These are phyloP conservation scores for Vidua macroura DNA, from an alignment of 2,113 vertebrate genomes.

Conservation along the genomic window DNA sequence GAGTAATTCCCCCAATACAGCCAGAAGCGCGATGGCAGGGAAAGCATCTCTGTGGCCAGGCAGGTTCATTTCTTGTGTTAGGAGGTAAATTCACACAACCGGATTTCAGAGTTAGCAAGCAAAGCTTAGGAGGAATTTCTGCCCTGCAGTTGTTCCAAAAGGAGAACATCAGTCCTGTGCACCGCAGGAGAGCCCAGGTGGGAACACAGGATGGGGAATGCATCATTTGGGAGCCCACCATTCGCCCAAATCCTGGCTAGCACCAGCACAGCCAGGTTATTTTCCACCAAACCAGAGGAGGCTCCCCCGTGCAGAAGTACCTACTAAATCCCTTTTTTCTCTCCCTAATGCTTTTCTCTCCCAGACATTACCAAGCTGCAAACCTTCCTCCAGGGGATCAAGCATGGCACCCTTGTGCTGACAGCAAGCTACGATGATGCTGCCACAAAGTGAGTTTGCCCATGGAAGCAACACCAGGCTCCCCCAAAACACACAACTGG, in stretches of 20 bases:
- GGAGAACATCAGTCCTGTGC: neutral
- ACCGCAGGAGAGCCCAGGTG: neutral
- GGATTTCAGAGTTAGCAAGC: neutral
- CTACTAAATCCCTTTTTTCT: neutral
- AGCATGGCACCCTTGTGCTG: constrained; percentile 72
- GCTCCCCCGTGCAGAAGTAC: neutral
- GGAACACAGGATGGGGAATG: neutral
- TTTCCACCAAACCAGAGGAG: neutral
- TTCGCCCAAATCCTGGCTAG: neutral
- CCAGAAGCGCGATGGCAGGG: neutral
- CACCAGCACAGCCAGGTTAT: neutral
- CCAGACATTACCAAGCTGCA: constrained; percentile 64
- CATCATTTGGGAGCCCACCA: neutral
- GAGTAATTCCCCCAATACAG: neutral
- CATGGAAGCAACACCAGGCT: accelerated
- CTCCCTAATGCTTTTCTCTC: neutral
- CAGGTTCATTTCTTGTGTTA: neutral
- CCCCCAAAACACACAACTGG: neutral
- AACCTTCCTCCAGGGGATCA: constrained; percentile 73
- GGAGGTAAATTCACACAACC: neutral
- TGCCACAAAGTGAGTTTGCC: constrained; percentile 79
- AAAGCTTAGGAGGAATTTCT: neutral
- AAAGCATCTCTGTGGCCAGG: accelerated
- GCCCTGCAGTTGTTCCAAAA: neutral
- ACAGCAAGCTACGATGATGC: constrained; percentile 82